Evolutionary conservation across 2,888 invertebrate species (phyloP).

Genomic region (Caenorhabditis sp.): DNA sequence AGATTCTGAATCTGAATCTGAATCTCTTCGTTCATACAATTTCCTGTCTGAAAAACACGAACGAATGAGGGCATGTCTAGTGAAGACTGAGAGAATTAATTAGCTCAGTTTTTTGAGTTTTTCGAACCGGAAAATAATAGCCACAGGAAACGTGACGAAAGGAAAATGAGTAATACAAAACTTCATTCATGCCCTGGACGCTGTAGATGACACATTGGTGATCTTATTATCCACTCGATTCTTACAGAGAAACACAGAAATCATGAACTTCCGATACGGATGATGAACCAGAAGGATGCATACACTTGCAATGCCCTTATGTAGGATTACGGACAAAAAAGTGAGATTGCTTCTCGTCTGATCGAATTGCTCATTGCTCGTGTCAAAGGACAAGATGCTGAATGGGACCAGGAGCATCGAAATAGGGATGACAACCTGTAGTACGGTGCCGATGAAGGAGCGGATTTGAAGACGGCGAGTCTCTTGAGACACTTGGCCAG

Average conservation of each 20-base stretch:
- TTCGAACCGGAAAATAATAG: not conserved
- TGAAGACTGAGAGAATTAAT: too few species aligned
- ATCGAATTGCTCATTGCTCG: not conserved
- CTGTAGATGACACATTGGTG: not conserved
- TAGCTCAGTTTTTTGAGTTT: not conserved
- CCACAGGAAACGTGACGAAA: not conserved
- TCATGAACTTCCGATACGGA: not conserved
- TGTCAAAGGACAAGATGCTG: not conserved
- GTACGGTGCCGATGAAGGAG: not conserved
- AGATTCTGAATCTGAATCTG: not conserved
- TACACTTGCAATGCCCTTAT: not conserved
- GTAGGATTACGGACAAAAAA: not conserved
- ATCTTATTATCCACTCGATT: not conserved
- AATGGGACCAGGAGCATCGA: not conserved
- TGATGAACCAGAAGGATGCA: not conserved
- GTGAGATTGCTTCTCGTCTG: not conserved
- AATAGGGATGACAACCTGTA: not conserved
- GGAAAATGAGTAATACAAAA: not conserved
- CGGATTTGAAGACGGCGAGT: not conserved
- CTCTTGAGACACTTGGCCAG: not conserved
- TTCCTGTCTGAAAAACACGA: not conserved
- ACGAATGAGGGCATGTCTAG: not conserved
- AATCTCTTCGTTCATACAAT: not conserved
- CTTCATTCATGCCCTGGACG: not conserved
- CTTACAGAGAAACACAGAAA: not conserved